Base-by-base conservation (phyloP, 2,888 invertebrate species). In the Pantelozetes paolii region DNA sequence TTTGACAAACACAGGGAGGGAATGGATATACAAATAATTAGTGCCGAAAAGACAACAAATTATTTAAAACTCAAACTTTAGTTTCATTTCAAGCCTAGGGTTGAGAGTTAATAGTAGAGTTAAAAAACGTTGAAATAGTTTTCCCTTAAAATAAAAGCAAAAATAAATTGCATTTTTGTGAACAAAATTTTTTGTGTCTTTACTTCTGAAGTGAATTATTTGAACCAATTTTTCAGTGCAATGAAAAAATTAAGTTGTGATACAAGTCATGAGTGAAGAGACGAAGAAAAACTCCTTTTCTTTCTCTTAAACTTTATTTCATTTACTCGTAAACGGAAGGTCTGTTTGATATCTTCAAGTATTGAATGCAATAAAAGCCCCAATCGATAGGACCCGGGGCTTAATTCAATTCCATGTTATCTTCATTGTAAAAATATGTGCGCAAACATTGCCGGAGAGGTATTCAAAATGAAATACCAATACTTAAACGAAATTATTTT, bases 361-460 rank as follows among this genome's bases (percentile, higher is more conserved):
- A 18, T 50, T 1, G 50, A 36, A 36, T 36, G 5, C 36, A 36
- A 36, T 36, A 9, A 48, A 45, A 18, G 20, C 48, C 6, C 5
- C 54, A 54, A 54, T 54, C 54, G n/a, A 54, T 54, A 54, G 11
- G 54, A 54, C 54, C 54, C 23, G 8, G 23, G 54, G 54, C 54
- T 54, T 54, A 54, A 54, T 54, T 54, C 54, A 23, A 54, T 54
- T 54, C 23, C 36, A 9, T 8, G 36, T 54, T 54, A 23, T 23
- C 20, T 26, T 54, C 54, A 23, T 13, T 54, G 6, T 2, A 54
- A 9, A 54, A 54, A 54, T 54, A 54, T 54, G 54, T 54, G 20
- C 11, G 2, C 54, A 54, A 54, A 54, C 54, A 54, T 9, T 54
- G 54, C 26, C 54, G 2, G 18, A 54, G 54, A 23, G 54, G 23